Percentiles rank a stretch among this genome's conserved stretches.
phyloP scores from a whole-genome alignment of 1,140 invertebrate genomes.

The Saccostrea glomerata region DNA sequence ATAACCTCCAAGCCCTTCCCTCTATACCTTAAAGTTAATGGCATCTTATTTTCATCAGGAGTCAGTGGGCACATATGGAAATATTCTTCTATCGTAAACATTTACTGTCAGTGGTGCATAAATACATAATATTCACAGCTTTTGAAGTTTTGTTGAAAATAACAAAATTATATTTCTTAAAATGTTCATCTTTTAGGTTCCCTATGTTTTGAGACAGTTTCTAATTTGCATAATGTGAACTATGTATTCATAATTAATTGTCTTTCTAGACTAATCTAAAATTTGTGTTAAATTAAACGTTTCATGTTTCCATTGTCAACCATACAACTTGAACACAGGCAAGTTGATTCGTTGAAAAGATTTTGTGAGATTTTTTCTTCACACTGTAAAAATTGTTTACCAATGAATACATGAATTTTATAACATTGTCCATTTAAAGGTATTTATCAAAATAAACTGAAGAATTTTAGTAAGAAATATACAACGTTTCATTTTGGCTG shows the following conservation, averaged over 20 bases:
- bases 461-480: no score
- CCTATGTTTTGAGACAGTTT: no score
- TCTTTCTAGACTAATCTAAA: not conserved
- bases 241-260: no score
- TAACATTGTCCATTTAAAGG: no score
- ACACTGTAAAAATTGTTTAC: not conserved
- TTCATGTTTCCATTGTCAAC: not conserved
- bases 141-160: not conserved
- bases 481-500: no score
- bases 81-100: no score
- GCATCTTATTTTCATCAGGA: no score
- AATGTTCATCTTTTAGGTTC: not conserved
- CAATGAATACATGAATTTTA: not conserved
- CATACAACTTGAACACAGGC: not conserved
- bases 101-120: not conserved
- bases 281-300: not conserved
- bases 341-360: not conserved
- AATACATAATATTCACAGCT: not conserved
- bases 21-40: not conserved
- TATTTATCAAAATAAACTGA: no score
- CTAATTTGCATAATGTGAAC: no score
- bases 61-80: no score
- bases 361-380: not conserved
- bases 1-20: not conserved
- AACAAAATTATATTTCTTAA: not conserved